phyloP scores from a whole-genome alignment of 2,888 invertebrate species.

The Andrena praecox region DNA sequence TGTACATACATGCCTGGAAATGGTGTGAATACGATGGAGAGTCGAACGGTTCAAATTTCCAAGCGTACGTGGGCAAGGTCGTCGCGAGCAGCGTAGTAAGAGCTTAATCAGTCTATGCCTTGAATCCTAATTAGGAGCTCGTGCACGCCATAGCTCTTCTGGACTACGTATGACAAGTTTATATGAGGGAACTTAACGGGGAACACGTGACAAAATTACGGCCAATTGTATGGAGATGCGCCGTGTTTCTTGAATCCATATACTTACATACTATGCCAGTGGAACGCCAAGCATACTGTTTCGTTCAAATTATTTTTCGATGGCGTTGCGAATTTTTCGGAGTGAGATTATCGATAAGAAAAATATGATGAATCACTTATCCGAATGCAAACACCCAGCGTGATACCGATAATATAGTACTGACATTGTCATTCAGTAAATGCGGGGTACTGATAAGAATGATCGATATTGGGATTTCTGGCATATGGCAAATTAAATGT shows the following conservation, averaged over 20 bases:
- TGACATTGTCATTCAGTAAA: background rate
- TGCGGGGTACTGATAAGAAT: background rate
- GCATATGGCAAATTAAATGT: no score
- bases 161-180: conserved; percentile 54
- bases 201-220: conserved; percentile 22
- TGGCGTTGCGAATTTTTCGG: no score
- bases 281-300: no score
- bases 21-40: conserved; percentile 4
- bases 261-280: background rate
- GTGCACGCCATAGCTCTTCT: conserved; percentile 3
- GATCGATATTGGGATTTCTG: background rate
- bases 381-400: no score
- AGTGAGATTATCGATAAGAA: no score
- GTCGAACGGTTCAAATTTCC: conserved; percentile 15
- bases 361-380: no score
- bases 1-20: background rate
- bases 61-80: conserved; percentile 33
- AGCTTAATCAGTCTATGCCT: conserved; percentile 27
- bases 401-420: no score
- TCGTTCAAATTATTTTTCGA: no score
- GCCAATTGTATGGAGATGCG: background rate
- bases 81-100: background rate
- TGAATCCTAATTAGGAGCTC: conserved; percentile 33
- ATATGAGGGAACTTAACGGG: conserved; percentile 9
- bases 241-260: background rate